Base-by-base conservation (phyloP, 1,140 invertebrate genomes). In the Elysia chlorotica region DNA sequence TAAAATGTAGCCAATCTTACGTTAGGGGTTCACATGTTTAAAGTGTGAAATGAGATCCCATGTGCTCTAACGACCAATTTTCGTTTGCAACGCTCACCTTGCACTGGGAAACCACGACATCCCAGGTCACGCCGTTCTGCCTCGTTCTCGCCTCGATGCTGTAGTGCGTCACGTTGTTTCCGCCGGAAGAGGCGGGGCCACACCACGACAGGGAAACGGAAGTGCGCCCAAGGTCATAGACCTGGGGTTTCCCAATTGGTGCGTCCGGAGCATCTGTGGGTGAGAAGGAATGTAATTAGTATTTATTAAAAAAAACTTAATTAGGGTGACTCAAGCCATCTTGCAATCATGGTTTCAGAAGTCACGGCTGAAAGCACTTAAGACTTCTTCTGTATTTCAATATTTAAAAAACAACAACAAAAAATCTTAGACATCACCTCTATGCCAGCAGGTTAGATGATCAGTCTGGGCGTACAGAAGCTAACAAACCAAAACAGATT, bases 171-270 rank as follows among this genome's bases (percentile, higher is more conserved):
- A 96, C 88, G 54, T 93, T 92, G 67, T 92, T 85, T 41, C 93
- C 94, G 61, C 95, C 94, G 82, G 95, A 92, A 79, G 94, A 92
- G 1, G 90, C 78, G 2, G 95, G 92, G 36, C 92, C 93, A 80
- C 91, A 92, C 94, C 94, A 96, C 33, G 92, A 91, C 19, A 95
- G 89, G 0, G 89, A 91, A 1, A 91, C 89, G 5, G 85, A 85
- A 28, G 80, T 79, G 1, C 79, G 75, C 1, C 94, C 95, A 14
- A 96, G 90, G 77, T 95, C 93, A 19, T 90, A 91, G 0, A 95
- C 91, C 62, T 90, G 88, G 14, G 97, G 89, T 79, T 94, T 92
- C 19, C 92, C 92, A 25, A 91, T 90, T 67, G 92, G 91, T 36
- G 94, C 91, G 70, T 94, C 92, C 3, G 93, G 93, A 14, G 83